A percentile compares a stretch with the other conserved stretches of the same genome.
phyloP scores from a whole-genome alignment of 2,797 vertebrate species.

The Rhinatrema bivittatum region DNA sequence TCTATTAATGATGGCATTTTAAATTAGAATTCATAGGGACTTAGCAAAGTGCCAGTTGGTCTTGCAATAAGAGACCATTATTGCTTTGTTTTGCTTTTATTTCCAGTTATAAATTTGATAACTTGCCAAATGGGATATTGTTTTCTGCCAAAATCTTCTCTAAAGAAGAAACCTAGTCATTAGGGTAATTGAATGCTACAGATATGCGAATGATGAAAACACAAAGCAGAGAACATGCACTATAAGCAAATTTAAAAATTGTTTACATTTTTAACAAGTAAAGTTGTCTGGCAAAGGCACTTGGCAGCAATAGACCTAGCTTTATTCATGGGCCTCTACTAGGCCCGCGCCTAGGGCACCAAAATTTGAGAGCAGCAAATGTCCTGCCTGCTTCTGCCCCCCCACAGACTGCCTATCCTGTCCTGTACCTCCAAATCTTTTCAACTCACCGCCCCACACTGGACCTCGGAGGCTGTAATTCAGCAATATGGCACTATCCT shows the following conservation, averaged over 20 bases:
- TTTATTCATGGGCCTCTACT: too few species aligned
- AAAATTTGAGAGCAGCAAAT: too few species aligned
- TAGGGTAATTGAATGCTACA: constrained; percentile 19
- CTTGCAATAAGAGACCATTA: constrained; percentile 4
- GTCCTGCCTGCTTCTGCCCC: too few species aligned
- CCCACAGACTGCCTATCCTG: too few species aligned
- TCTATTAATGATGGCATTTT: neutral
- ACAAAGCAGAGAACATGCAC: neutral
- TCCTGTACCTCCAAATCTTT: too few species aligned
- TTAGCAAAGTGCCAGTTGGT: constrained; percentile 5
- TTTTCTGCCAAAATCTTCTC: constrained; percentile 7
- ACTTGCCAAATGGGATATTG: neutral
- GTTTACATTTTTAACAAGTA: constrained; percentile 4
- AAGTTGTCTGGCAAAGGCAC: too few species aligned
- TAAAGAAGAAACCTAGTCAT: neutral
- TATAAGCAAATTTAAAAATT: neutral
- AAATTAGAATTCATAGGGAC: neutral
- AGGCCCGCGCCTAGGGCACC: too few species aligned
- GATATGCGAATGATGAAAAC: constrained; percentile 8
- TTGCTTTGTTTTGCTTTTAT: constrained; percentile 12
- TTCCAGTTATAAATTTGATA: neutral
- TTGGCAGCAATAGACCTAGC: too few species aligned
- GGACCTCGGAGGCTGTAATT: too few species aligned
- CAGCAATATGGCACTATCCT: too few species aligned
- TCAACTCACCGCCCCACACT: too few species aligned